phyloP scores from a whole-genome alignment of 2,888 invertebrate species.

The Andricus quercusramuli region DNA sequence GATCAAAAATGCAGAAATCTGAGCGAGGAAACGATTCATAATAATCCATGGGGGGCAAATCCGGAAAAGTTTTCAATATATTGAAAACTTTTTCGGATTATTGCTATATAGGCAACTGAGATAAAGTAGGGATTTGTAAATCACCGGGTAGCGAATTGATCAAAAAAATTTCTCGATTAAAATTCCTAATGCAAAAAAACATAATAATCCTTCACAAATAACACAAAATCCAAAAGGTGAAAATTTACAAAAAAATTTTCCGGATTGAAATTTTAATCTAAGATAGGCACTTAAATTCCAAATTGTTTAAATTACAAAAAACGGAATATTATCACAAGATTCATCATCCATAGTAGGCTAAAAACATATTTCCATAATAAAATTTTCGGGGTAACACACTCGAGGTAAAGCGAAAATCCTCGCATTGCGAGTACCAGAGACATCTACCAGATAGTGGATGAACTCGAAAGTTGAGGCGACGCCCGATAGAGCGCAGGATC shows the following conservation, averaged over 20 bases:
- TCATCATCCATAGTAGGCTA: neutral
- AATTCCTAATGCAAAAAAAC: neutral
- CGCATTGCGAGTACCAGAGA: slow-evolving; percentile 59
- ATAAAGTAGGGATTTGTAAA: no score
- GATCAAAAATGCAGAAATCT: neutral
- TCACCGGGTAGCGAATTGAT: neutral
- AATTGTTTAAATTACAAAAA: no score
- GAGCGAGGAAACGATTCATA: neutral
- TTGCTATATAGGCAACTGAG: no score
- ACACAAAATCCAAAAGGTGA: no score
- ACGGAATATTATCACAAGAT: neutral
- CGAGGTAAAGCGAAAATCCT: slow-evolving; percentile 4
- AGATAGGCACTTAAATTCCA: no score
- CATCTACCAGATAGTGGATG: slow-evolving; percentile 67
- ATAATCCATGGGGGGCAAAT: neutral
- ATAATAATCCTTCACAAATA: neutral
- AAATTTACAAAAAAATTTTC: neutral
- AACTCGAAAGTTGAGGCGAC: slow-evolving; percentile 62
- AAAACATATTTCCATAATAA: neutral
- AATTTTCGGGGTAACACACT: neutral
- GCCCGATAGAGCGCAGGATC: slow-evolving; percentile 70
- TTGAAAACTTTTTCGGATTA: neutral
- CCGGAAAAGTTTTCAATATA: no score
- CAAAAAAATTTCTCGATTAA: neutral
- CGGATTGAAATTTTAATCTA: no score